Evolutionary conservation across 1,140 invertebrate genomes (phyloP), one percentile per base, ranked within the genome.

Genomic region (Drosophila nannoptera): DNA sequence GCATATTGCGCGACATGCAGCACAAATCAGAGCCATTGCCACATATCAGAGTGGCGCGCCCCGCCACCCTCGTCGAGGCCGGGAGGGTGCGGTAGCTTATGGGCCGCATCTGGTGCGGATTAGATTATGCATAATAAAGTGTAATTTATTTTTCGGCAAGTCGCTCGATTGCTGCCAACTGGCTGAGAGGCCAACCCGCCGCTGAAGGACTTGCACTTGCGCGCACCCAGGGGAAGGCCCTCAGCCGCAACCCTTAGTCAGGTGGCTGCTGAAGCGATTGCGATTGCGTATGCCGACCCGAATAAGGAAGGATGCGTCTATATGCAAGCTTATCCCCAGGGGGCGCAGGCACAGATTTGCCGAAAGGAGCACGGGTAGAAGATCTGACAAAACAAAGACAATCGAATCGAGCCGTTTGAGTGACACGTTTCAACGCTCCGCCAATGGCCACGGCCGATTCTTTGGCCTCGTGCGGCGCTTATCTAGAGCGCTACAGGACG

Each of bases 91-190:
- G 9, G 4, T 22, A 16, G 45, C 16, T 46, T 29, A 31, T 32
- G 55, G 59, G 59, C 42, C 78, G 81, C 81, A 77, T 83, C 78
- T 86, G 81, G 66, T 84, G 77, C 61, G 81, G 81, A 86, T 86
- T 86, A 86, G 81, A 81, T 86, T 86, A 86, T 86, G 80, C 80
- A 84, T 84, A 84, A 84, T 84, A 84, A 86, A 86, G 81, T 86
- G 81, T 86, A 86, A 86, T 86, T 86, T 81, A 86, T 86, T 86
- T 45, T 86, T 82, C 72, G 67, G 70, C 70, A 81, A 84, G 59
- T 75, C 42, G 22, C 22, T 12, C 33, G 11, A 68, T 33, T 49
- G 49, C 31, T 67, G 38, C 49, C 69, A 71, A 72, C 63, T 72
- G 61, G 36, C 67, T 16, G 36, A 53, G 22, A 56, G 40, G 29